Evolutionary conservation across 92 coral and sea anemone genomes (phyloP).

Genomic region (Pocillopora grandis): DNA sequence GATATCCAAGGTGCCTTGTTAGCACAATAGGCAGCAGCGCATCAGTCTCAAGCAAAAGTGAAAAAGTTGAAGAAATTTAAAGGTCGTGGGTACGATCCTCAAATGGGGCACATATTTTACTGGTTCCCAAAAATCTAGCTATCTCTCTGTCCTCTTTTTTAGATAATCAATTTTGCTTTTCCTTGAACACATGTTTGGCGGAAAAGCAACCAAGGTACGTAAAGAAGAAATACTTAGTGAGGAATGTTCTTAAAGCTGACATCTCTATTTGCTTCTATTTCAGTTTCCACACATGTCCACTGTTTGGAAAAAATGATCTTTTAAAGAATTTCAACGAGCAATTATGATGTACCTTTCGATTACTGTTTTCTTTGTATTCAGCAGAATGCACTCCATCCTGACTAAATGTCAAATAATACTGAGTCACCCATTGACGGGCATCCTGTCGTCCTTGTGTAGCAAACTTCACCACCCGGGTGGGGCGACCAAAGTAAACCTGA

Average conservation of each 20-base stretch:
- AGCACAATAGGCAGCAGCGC: constrained; percentile 61
- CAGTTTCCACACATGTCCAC: too few relatives aligned
- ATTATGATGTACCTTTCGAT: constrained; percentile 44
- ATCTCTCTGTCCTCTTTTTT: neutral
- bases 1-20: neutral
- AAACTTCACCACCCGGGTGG: constrained; percentile 58
- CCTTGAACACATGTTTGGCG: neutral
- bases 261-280: too few relatives aligned
- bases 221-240: neutral
- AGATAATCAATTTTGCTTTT: neutral
- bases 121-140: neutral
- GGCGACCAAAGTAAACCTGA: constrained; percentile 66
- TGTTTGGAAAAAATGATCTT: too few relatives aligned
- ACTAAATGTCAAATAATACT: constrained; percentile 51
- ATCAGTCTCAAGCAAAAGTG: constrained; percentile 49
- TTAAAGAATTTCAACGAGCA: neutral
- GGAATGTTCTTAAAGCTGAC: too few relatives aligned
- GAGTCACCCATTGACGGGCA: constrained; percentile 68
- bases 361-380: constrained; percentile 50
- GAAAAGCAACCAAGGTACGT: neutral
- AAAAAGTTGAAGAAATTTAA: constrained; percentile 70
- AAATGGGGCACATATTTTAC: constrained; percentile 72
- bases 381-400: constrained; percentile 64
- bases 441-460: constrained; percentile 70
- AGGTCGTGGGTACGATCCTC: constrained; percentile 99